Percentiles rank a stretch among this genome's conserved stretches.
These are phyloP conservation scores for Pachycephus smyrnensis DNA, from an alignment of 2,888 invertebrate species.

Conservation along the genomic window DNA sequence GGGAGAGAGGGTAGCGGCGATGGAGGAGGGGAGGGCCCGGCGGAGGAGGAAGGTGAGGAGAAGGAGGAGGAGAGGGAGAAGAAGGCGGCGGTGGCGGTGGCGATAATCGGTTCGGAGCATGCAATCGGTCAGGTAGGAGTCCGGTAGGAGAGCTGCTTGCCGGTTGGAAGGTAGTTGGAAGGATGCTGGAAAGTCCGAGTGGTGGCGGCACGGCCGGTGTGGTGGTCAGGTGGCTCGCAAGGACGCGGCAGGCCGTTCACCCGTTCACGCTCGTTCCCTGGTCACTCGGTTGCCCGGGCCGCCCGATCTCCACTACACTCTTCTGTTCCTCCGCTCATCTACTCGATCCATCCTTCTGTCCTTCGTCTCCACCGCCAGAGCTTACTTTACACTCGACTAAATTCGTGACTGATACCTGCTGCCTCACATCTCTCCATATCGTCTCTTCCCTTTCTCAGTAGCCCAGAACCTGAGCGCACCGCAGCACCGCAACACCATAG, in stretches of 20 bases:
- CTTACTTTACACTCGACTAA: conserved; percentile 20
- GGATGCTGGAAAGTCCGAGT: conserved; percentile 60
- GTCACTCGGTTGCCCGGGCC: conserved; percentile 21
- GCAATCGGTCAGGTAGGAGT: conserved; percentile 51
- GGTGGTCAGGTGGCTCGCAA: conserved; percentile 65
- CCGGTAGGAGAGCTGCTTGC: conserved; percentile 43
- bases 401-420: conserved; percentile 15
- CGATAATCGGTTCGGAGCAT: conserved; percentile 30
- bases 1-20: not conserved
- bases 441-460: conserved; percentile 20
- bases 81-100: conserved; percentile 4
- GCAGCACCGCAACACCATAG: not conserved
- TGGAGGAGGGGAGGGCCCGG: not conserved
- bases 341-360: conserved; percentile 29
- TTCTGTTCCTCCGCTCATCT: conserved; percentile 1
- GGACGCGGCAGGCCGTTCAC: conserved; percentile 66
- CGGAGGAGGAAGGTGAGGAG: not conserved
- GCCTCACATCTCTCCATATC: conserved; percentile 5
- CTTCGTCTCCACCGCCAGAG: conserved; percentile 8
- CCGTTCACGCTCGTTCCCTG: conserved; percentile 44
- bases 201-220: conserved; percentile 63
- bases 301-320: not conserved
- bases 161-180: conserved; percentile 43
- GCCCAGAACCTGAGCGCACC: not conserved
- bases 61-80: not conserved